Percentiles rank a stretch among this genome's conserved stretches.
These are phyloP conservation scores for Acromyrmex echinatior DNA, from an alignment of 1,140 invertebrate genomes.

Conservation along the genomic window DNA sequence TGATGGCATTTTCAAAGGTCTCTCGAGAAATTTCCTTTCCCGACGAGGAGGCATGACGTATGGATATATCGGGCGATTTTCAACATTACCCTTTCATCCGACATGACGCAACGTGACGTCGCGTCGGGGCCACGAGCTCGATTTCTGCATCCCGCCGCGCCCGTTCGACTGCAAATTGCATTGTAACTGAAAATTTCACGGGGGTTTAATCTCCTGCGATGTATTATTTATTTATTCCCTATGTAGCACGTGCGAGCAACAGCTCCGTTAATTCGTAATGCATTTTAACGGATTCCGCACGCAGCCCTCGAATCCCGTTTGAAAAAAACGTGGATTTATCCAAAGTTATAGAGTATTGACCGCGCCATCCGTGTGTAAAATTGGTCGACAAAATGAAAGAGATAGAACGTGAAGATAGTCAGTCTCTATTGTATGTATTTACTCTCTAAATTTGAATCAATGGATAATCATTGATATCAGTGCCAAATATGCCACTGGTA, in stretches of 20 bases:
- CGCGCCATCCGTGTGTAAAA: no score
- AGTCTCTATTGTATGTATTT: no score
- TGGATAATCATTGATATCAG: no score
- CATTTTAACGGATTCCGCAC: slow-evolving; percentile 29
- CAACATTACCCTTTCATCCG: slow-evolving; percentile 34
- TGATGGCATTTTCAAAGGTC: slow-evolving; percentile 50
- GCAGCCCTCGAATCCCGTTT: no score
- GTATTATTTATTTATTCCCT: slow-evolving; percentile 31
- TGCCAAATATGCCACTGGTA: no score
- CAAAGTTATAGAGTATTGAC: no score
- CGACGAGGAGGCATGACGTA: not conserved
- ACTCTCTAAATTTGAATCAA: no score
- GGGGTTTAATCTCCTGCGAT: slow-evolving; percentile 9
- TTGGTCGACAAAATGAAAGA: no score
- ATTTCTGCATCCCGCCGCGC: slow-evolving; percentile 17
- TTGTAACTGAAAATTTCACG: slow-evolving; percentile 32
- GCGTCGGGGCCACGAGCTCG: not conserved
- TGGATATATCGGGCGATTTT: slow-evolving; percentile 15
- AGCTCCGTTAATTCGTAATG: slow-evolving; percentile 47
- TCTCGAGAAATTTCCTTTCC: slow-evolving; percentile 21
- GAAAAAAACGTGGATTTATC: no score
- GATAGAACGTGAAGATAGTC: no score
- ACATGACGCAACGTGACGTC: not conserved
- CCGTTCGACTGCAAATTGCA: not conserved
- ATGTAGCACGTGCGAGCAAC: slow-evolving; percentile 4